Conservation (phyloP, 2,113 vertebrate genomes). For the Notothenia coriiceps region DNA sequence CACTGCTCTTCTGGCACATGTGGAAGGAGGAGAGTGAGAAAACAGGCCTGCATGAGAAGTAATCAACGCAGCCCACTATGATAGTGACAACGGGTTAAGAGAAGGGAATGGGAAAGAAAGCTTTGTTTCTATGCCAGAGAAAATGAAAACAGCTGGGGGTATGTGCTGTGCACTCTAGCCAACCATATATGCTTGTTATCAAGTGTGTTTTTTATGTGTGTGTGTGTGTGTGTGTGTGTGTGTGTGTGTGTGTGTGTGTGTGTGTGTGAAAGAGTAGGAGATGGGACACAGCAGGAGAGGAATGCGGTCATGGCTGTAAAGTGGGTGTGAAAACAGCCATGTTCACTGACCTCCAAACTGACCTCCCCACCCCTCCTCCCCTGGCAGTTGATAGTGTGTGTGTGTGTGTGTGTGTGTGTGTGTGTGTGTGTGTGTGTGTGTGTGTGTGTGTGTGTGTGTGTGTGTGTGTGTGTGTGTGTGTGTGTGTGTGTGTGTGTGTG, state of each 20-base stretch:
- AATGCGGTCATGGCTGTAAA: conserved; percentile 79
- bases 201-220: conserved; percentile 16
- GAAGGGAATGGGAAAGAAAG: conserved; percentile 47
- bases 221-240: background rate
- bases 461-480: conserved; percentile 54
- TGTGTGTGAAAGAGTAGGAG: conserved; percentile 10
- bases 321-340: conserved; percentile 80
- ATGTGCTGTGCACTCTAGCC: conserved; percentile 18
- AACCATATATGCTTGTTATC: conserved; percentile 72
- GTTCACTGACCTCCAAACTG: conserved; percentile 70
- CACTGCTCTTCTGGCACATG: conserved; percentile 27
- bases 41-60: conserved; percentile 57
- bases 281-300: conserved; percentile 69
- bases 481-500: conserved; percentile 35
- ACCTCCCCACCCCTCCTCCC: conserved; percentile 65
- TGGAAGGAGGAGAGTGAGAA: conserved; percentile 37
- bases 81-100: conserved; percentile 70
- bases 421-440: conserved; percentile 18
- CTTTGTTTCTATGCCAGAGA: conserved; percentile 55
- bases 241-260: background rate
- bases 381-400: conserved; percentile 59
- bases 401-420: conserved; percentile 19
- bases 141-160: conserved; percentile 80
- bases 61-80: conserved; percentile 67
- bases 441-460: conserved; percentile 20